Evolutionary conservation across 2,797 vertebrate genomes (phyloP), one percentile per base, ranked within the genome.

Genomic region (Neosilurus mollespiculum): DNA sequence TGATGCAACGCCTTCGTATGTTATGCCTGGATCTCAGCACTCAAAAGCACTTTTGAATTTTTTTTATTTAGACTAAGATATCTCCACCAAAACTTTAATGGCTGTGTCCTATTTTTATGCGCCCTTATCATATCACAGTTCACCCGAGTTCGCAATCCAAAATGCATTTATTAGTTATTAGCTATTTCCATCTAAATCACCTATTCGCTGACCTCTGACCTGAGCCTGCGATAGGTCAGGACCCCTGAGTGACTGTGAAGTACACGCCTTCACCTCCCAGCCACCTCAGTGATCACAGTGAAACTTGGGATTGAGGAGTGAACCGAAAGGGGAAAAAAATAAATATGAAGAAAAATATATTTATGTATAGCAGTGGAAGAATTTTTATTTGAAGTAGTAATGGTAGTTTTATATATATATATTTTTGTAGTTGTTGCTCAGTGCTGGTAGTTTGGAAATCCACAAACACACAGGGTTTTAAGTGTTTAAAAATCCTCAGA

Each of bases 241-340:
- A 92, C 90, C 92, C 92, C 91, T 90, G 93, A 94, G 88, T 83
- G 88, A 87, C 80, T 89, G 89, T 90, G 88, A 88, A 91, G 87
- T 85, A 87, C 89, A 84, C 76, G 59, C 72, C 82, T 81, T 79
- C 73, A 11, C 85, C 90, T 90, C 88, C 90, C 89, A 91, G 90
- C 87, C 89, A 88, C 87, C 90, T 91, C 90, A 89, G 89, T 87
- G 88, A 90, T 94, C 93, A 94, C 91, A 93, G 91, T 93, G 92
- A 92, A 88, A 85, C 86, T 79, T 87, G 87, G 86, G 89, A 89
- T 89, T 72, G 73, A 73, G 85, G 83, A 84, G 82, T 88, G 88
- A 89, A 87, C 87, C 80, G 87, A 86, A 86, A 88, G 30, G 87
- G 88, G 83, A 81, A 90, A 89, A 89, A 37, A 43, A 80, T 2